Conservation (phyloP, 2,113 vertebrate species). For the Sinosuthora webbiana region DNA sequence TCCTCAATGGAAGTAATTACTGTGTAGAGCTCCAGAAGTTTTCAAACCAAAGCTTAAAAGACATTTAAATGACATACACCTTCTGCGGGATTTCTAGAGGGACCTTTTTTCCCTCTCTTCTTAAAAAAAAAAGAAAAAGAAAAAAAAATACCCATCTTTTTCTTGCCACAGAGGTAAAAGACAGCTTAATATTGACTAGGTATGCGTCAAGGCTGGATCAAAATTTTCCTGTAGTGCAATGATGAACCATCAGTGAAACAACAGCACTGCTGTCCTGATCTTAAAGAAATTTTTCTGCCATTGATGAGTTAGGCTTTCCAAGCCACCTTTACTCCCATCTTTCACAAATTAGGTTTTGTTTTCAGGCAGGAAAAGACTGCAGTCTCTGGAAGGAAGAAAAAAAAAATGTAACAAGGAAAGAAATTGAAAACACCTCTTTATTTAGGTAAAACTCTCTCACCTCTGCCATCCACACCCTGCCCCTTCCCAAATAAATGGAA, state of each 20-base stretch:
- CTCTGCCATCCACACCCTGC: too few relatives aligned
- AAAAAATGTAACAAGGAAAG: background rate
- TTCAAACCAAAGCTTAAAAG: slow-evolving; percentile 22
- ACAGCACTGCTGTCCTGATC: background rate
- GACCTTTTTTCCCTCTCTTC: background rate
- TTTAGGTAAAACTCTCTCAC: background rate
- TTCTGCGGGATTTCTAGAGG: background rate
- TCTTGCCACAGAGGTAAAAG: background rate
- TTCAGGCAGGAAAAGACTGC: background rate
- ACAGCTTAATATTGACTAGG: background rate
- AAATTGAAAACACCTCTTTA: background rate
- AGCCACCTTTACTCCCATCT: background rate
- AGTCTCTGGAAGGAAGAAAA: background rate
- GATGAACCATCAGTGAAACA: background rate
- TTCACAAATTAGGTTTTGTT: background rate
- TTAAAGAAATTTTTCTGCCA: background rate
- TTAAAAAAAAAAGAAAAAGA: background rate
- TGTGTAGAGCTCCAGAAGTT: background rate
- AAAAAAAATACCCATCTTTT: background rate
- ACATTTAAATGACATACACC: background rate
- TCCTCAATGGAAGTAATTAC: slow-evolving; percentile 3
- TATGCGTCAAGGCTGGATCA: background rate
- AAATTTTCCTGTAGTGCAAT: background rate
- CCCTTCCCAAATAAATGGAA: background rate
- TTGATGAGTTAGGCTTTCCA: background rate